phyloP scores from a whole-genome alignment of 2,113 vertebrate genomes.

The Sinosuthora webbiana region DNA sequence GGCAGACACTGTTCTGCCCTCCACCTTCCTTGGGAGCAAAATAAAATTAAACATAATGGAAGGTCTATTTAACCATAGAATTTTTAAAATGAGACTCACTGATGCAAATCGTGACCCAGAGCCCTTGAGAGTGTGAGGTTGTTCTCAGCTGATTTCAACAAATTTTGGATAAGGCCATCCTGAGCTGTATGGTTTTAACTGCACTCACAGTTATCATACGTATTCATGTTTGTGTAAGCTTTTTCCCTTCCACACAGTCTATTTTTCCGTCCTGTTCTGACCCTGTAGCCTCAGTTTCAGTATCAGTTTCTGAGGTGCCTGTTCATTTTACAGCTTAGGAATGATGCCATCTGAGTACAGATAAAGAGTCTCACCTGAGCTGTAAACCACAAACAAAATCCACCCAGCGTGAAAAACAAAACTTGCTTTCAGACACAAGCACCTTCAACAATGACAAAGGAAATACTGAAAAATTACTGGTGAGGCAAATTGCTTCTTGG shows the following conservation, averaged over 20 bases:
- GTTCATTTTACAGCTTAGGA: background rate
- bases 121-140: background rate
- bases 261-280: background rate
- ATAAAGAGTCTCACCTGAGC: background rate
- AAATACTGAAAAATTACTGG: conserved; percentile 6
- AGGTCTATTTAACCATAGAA: background rate
- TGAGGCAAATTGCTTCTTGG: conserved; percentile 32
- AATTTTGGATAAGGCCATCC: background rate
- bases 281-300: background rate
- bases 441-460: background rate
- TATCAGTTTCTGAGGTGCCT: background rate
- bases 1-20: background rate
- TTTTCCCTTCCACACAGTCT: background rate
- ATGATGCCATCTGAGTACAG: background rate
- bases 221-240: background rate
- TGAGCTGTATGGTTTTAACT: background rate
- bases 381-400: background rate
- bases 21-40: background rate
- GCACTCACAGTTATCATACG: background rate
- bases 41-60: background rate
- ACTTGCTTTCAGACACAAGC: background rate
- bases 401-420: background rate
- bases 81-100: background rate
- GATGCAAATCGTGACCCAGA: background rate
- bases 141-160: background rate